Percentiles rank a stretch among this genome's conserved stretches.
These are phyloP conservation scores for Tribolium castaneum DNA, from an alignment of 1,140 invertebrate species.

Conservation along the genomic window DNA sequence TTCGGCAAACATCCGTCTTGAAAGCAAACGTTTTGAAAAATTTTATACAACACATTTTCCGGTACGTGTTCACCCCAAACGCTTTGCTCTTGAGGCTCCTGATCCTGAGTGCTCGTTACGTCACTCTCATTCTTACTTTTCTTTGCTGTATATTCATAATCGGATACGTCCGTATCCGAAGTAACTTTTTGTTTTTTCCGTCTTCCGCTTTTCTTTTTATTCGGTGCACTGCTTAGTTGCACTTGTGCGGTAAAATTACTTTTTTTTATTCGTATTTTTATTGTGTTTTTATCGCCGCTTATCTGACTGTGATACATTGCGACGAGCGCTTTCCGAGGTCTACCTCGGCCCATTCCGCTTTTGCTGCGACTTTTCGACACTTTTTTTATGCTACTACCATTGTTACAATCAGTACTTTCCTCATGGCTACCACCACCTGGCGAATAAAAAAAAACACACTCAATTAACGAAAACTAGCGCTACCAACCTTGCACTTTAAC, in stretches of 20 bases:
- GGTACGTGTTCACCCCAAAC: slow-evolving; percentile 72
- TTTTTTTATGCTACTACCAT: slow-evolving; percentile 42
- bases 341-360: slow-evolving; percentile 55
- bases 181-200: slow-evolving; percentile 64
- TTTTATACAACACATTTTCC: slow-evolving; percentile 73
- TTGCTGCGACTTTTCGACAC: slow-evolving; percentile 45
- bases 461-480: not conserved
- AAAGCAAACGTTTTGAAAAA: slow-evolving; percentile 75
- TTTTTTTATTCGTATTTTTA: slow-evolving; percentile 74
- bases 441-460: not conserved
- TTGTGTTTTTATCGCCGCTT: slow-evolving; percentile 72
- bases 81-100: slow-evolving; percentile 67
- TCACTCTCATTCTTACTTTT: slow-evolving; percentile 56
- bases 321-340: slow-evolving; percentile 59
- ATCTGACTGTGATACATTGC: slow-evolving; percentile 69
- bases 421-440: not conserved
- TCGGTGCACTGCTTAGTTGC: slow-evolving; percentile 56
- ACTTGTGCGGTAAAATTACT: slow-evolving; percentile 63
- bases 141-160: slow-evolving; percentile 64
- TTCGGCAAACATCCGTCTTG: slow-evolving; percentile 79
- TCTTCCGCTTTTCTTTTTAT: slow-evolving; percentile 65
- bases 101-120: slow-evolving; percentile 59
- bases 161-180: slow-evolving; percentile 66
- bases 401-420: slow-evolving; percentile 11
- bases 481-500: not conserved